A percentile compares a stretch with the other conserved stretches of the same genome.
These are phyloP conservation scores for Platichthys stellatus DNA, from an alignment of 2,113 vertebrate species.

Conservation along the genomic window DNA sequence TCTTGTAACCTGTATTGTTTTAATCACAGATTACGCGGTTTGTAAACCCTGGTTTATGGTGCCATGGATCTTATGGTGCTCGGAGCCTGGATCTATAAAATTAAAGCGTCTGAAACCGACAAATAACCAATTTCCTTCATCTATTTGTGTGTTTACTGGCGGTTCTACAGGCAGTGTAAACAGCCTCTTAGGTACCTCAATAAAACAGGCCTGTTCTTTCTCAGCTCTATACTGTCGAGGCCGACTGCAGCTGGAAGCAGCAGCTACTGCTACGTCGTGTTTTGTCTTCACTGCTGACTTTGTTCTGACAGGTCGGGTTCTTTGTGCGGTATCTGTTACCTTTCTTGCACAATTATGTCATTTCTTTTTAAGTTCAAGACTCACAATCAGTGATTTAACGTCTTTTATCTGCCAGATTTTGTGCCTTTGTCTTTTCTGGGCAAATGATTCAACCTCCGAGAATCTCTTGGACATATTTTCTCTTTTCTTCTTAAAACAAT, in stretches of 20 bases:
- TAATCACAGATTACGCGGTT: conserved; percentile 58
- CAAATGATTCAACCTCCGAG: conserved; percentile 45
- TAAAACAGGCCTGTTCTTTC: conserved; percentile 50
- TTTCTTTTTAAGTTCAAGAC: conserved; percentile 40
- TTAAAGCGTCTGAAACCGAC: conserved; percentile 56
- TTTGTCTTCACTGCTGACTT: conserved; percentile 22
- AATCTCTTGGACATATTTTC: conserved; percentile 58
- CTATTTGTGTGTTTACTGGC: conserved; percentile 61
- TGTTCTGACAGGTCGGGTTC: background rate
- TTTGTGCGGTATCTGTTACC: conserved; percentile 1
- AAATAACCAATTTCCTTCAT: conserved; percentile 43
- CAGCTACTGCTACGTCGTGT: background rate
- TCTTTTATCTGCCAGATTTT: conserved; percentile 34
- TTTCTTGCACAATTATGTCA: conserved; percentile 41
- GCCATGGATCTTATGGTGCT: conserved; percentile 13
- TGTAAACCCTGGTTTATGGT: conserved; percentile 64
- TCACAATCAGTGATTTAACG: conserved; percentile 29
- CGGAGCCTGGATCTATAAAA: conserved; percentile 65
- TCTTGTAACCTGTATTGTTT: conserved; percentile 34
- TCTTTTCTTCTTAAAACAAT: conserved; percentile 67
- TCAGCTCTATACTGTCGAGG: conserved; percentile 15
- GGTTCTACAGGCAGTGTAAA: conserved; percentile 56
- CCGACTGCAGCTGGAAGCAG: conserved; percentile 1
- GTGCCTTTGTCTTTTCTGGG: conserved; percentile 29
- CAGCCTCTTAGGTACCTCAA: conserved; percentile 50